Evolutionary conservation across 1,140 invertebrate genomes (phyloP).

Genomic region (Carposina sasakii): DNA sequence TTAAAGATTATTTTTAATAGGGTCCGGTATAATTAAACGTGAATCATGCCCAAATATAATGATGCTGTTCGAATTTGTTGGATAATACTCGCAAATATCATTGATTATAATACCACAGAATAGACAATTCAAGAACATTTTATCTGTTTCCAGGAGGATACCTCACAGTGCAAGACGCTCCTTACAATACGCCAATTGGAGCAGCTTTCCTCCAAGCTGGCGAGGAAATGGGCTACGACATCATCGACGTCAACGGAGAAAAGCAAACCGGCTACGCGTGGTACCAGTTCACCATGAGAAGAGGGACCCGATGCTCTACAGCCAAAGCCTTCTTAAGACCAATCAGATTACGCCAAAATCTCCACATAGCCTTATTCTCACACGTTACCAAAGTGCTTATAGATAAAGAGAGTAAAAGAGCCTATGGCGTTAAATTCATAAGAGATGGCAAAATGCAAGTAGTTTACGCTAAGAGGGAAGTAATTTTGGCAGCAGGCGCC

Average conservation of each 20-base stretch:
- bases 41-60: too few relatives aligned
- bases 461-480: constrained; percentile 82
- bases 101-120: too few relatives aligned
- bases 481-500: constrained; percentile 85
- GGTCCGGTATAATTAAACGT: too few relatives aligned
- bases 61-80: too few relatives aligned
- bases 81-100: too few relatives aligned
- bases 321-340: constrained; percentile 88
- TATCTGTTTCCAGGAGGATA: constrained; percentile 79
- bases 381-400: constrained; percentile 86
- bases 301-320: constrained; percentile 83
- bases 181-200: constrained; percentile 86
- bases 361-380: constrained; percentile 82
- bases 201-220: constrained; percentile 90
- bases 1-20: too few relatives aligned
- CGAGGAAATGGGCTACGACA: constrained; percentile 91
- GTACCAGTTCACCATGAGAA: constrained; percentile 87
- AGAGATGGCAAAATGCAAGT: constrained; percentile 77
- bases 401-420: constrained; percentile 78
- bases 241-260: constrained; percentile 83
- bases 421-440: constrained; percentile 86
- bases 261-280: constrained; percentile 87
- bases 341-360: constrained; percentile 79
- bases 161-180: constrained; percentile 85
- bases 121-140: background rate